Evolutionary conservation across 2,113 vertebrate species (phyloP), one percentile per base, ranked within the genome.

Genomic region (Psophia crepitans): DNA sequence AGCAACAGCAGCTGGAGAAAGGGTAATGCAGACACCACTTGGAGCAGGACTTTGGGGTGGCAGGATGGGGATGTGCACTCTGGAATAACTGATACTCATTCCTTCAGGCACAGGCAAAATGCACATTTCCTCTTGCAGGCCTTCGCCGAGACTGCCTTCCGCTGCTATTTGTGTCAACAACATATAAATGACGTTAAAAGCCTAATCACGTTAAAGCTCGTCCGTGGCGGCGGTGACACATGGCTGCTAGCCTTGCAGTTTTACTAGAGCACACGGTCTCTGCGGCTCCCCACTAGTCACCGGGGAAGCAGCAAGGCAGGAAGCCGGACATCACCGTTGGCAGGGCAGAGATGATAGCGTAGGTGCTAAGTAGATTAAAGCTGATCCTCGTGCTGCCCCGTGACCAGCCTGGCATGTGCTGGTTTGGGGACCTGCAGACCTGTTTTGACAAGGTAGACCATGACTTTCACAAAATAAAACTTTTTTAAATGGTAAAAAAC

Each of bases 181-280:
- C 8, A 9, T 22, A 12, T 1, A 66, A 91, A 49, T 14, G 19
- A 66, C 13, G 10, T 64, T 78, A 93, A 74, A 87, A 15, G 27
- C 23, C n/a, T 28, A 65, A 68, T 37, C 33, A 7, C 37, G 46
- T 63, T 71, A 70, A 54, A 63, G 26, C 23, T 75, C 84, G 32
- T 26, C 56, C 1, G 0, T 44, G 43, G 51, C 0, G 0, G 28
- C 3, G 0, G n/a, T 49, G 60, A 49, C 73, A 81, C 27, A 23
- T 2, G 28, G 30, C 49, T 92, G 65, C 9, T 60, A 39, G 39
- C n/a, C 75, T 65, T 44, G 41, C 16, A 57, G 20, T 80, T 88
- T 68, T 20, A 64, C 39, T 27, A 12, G n/a, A 64, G 51, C 8
- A 2, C 30, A 10, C 0, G 0, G 10, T 43, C 43, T 51, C 73